Percentiles rank a stretch among this genome's conserved stretches.
Evolutionary conservation across 2,113 vertebrate species (phyloP).

Genomic region (Papio anubis): DNA sequence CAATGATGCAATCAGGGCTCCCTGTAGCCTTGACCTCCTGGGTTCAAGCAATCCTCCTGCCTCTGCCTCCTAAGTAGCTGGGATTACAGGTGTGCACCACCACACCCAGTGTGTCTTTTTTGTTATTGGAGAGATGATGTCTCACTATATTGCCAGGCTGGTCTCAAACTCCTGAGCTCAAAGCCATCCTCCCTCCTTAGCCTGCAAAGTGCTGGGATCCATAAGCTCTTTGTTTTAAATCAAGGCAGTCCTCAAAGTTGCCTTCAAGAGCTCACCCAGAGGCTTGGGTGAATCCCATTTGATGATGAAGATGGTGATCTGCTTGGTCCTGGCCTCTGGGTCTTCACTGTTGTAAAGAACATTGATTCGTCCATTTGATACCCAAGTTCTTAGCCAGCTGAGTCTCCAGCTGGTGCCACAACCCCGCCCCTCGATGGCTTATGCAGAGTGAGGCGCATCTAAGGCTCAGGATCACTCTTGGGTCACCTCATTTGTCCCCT

Average conservation of each 20-base stretch:
- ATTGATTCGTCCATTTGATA: not conserved
- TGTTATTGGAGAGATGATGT: too few species aligned
- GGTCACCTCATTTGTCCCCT: not conserved
- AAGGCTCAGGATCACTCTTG: not conserved
- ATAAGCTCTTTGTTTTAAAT: not conserved
- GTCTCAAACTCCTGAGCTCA: too few species aligned
- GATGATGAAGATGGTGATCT: not conserved
- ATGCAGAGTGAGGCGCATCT: not conserved
- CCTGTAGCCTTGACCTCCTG: too few species aligned
- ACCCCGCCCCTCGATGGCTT: too few species aligned
- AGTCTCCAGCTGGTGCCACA: not conserved
- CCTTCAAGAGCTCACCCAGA: not conserved
- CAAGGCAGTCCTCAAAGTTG: not conserved
- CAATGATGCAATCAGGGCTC: too few species aligned
- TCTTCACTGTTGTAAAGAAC: not conserved
- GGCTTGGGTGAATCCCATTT: not conserved
- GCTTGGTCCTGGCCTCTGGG: not conserved
- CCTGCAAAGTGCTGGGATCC: too few species aligned
- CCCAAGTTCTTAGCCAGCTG: not conserved
- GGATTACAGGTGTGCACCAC: too few species aligned
- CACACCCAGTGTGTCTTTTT: too few species aligned
- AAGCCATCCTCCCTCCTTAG: too few species aligned
- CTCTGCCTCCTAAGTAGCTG: too few species aligned
- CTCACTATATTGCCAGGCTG: too few species aligned
- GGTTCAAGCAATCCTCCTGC: not conserved